phyloP scores from a whole-genome alignment of 1,140 invertebrate genomes.

The Nasonia vitripennis region DNA sequence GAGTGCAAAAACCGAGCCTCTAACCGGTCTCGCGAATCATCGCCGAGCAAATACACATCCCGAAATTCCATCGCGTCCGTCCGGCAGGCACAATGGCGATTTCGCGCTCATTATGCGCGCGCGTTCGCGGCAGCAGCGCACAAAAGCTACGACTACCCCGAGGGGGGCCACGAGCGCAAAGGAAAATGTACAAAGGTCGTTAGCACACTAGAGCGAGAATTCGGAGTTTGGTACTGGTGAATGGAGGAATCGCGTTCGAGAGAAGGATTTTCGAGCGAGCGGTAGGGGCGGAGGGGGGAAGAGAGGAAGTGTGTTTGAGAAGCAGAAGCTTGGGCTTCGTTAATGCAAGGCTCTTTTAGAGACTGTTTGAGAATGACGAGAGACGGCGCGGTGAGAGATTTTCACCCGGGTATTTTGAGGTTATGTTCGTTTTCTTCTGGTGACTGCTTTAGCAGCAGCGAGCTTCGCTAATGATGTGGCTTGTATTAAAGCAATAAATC shows the following conservation, averaged over 20 bases:
- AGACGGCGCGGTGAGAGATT: not conserved
- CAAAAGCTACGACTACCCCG: not conserved
- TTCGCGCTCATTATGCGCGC: not conserved
- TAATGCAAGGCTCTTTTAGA: not conserved
- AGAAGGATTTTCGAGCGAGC: not conserved
- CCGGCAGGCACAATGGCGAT: not conserved
- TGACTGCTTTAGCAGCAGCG: not conserved
- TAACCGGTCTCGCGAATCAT: not conserved
- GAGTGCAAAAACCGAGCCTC: not conserved
- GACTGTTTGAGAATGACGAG: not conserved
- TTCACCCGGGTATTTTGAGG: not conserved
- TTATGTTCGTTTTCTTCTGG: not conserved
- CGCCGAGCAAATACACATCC: not conserved
- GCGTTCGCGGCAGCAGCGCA: not conserved
- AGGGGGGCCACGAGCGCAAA: not conserved
- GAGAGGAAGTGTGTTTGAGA: not conserved
- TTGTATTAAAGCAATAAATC: too few relatives aligned
- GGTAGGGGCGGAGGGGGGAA: not conserved
- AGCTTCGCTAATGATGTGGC: not conserved
- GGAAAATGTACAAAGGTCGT: constrained; percentile 3
- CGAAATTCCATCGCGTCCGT: not conserved
- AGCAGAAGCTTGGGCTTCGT: not conserved
- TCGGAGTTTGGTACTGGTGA: not conserved
- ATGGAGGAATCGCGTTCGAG: not conserved
- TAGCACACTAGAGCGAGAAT: not conserved